phyloP scores from a whole-genome alignment of 2,113 vertebrate species.

The Caranx melampygus region DNA sequence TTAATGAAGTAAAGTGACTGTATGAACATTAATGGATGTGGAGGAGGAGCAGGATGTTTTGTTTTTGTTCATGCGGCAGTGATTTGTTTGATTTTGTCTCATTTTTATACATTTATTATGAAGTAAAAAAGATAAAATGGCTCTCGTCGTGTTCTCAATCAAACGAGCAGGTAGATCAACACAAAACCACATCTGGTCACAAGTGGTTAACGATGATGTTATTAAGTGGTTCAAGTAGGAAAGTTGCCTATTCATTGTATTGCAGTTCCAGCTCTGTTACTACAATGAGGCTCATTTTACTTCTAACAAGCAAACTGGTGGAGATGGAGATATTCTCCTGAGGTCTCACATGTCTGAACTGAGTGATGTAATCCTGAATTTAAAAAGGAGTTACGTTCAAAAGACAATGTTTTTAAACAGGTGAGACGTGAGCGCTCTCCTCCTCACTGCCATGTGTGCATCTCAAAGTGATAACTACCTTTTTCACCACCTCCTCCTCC shows the following conservation, averaged over 20 bases:
- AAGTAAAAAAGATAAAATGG: not conserved
- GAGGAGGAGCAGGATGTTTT: not conserved
- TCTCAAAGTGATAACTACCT: constrained; percentile 84
- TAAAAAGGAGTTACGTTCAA: not conserved
- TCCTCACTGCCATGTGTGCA: not conserved
- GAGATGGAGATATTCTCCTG: not conserved
- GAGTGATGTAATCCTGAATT: not conserved
- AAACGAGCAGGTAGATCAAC: not conserved
- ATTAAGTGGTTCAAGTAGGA: not conserved
- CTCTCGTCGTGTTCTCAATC: too few relatives aligned
- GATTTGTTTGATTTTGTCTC: not conserved
- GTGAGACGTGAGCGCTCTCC: not conserved
- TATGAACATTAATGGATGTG: not conserved
- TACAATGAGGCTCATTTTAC: not conserved
- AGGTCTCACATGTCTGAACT: not conserved
- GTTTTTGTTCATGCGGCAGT: not conserved
- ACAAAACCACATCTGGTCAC: not conserved
- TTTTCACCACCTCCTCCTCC: constrained; percentile 98
- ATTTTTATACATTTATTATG: not conserved
- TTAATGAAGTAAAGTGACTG: not conserved
- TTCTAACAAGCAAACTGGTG: not conserved
- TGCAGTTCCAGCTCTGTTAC: not conserved
- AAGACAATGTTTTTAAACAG: too few relatives aligned
- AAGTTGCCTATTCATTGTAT: too few relatives aligned
- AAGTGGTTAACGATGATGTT: not conserved